Evolutionary conservation across 2,113 vertebrate genomes (phyloP), one percentile per base, ranked within the genome.

Genomic region (Excalfactoria chinensis): DNA sequence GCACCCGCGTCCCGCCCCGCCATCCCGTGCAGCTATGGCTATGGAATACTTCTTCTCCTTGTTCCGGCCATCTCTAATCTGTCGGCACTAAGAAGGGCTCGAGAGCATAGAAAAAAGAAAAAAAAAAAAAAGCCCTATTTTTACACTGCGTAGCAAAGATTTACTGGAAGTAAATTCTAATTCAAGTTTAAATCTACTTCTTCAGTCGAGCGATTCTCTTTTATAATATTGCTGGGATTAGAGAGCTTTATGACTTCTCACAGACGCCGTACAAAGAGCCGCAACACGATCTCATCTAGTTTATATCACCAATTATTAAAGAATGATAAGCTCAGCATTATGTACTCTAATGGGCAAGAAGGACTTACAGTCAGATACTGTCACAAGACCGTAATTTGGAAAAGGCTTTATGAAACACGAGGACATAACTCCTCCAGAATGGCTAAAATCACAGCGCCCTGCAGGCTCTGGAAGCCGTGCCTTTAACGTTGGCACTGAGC

Each of bases 381-480:
- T 88, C 83, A 85, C 84, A 95, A 60, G 88, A 91, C 67, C 84
- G 49, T 72, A 96, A 95, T 92, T 95, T 25, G 51, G 79, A 96
- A 87, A 95, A 96, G 44, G 76, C 73, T 95, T 96, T 82, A 92
- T 78, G 96, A 92, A 96, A 95, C 55, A 88, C 93, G 86, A 96
- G 92, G 83, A 89, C 93, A 88, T n/a, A 89, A 95, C 35, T 89
- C 94, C 85, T 92, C 85, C 71, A 96, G 95, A 96, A 94, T 71
- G 95, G 76, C 95, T 97, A 86, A 97, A 96, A 97, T 97, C 81
- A 96, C 93, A 97, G 60, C 95, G 96, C 95, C 94, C 93, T 77
- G 76, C 97, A 94, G 88, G 72, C 43, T 95, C 93, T 93, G 88
- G 76, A 93, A 95, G 96, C 87, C 86, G 90, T 69, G 78, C 93